Conservation (phyloP, 1,140 invertebrate genomes). For the Lycorma delicatula region DNA sequence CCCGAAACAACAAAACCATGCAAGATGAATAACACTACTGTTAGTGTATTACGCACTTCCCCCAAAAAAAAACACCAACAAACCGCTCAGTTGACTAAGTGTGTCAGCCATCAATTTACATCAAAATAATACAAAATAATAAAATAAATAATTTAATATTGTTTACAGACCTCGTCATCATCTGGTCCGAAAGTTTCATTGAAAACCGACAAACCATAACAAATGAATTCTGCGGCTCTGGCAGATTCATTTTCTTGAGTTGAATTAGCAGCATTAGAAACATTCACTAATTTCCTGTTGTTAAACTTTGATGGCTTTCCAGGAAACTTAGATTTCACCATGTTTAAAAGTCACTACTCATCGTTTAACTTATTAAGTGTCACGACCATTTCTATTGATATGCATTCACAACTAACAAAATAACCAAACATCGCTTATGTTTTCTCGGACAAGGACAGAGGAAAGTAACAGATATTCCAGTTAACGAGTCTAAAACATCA, state of each 20-base stretch:
- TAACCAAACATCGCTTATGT: conserved; percentile 10
- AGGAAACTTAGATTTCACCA: conserved; percentile 66
- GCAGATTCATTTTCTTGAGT: conserved; percentile 42
- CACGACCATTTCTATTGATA: neutral
- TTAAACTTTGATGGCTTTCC: conserved; percentile 75
- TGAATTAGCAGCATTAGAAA: conserved; percentile 50
- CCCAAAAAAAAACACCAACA: neutral
- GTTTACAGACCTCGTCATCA: conserved; percentile 34
- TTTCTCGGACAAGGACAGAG: conserved; percentile 11
- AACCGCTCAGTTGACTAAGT: neutral
- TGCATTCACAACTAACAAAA: neutral
- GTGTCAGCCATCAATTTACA: neutral
- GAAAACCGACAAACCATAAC: conserved; percentile 41
- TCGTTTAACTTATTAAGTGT: neutral
- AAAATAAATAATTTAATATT: too few relatives aligned
- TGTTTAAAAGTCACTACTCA: conserved; percentile 33
- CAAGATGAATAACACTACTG: neutral
- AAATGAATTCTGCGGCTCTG: conserved; percentile 45
- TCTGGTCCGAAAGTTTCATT: conserved; percentile 38
- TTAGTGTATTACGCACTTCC: neutral
- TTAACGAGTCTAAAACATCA: conserved; percentile 1
- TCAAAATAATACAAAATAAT: too few relatives aligned
- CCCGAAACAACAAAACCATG: conserved; percentile 28
- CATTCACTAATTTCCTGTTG: conserved; percentile 70
- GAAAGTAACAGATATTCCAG: neutral